Base-by-base conservation (phyloP, 2,888 invertebrate genomes). In the Apoda limacodes region DNA sequence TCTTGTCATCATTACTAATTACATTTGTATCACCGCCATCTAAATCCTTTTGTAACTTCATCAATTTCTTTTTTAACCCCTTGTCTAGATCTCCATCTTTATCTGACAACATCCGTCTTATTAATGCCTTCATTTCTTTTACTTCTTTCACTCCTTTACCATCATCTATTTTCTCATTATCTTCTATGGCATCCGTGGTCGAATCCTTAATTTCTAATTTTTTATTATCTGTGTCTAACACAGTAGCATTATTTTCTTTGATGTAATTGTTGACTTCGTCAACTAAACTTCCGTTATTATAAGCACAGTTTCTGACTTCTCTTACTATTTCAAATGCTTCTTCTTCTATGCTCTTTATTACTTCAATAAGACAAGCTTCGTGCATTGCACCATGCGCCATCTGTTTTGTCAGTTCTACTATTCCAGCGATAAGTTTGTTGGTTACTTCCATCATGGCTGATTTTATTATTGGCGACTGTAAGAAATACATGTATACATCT, bases 301-400 rank as follows among this genome's bases (percentile, higher is more conserved):
- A 48, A 0, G 55, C 60, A 33, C 78, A 78, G 4, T 38, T 38
- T 43, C 42, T 60, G 0, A 75, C 50, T 4, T 55, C 49, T 21
- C 51, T 46, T 0, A 75, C 39, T 0, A 78, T 28, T 20, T 40
- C 27, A 4, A 65, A 51, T 0, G 74, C 75, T 45, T 76, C 71
- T 3, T 76, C 71, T 58, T 78, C 72, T 1, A 70, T 60, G 2
- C 61, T 56, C 39, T 55, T 68, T 11, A 76, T 58, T 0, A 78
- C 78, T 59, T 80, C 78, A 5, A 80, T 75, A 2, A 80, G 70
- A 24, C 78, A 80, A 0, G 78, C 78, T 48, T 80, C 78, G n/a
- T 78, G 78, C 78, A 78, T 78, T 0, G 78, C 78, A 2, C 78
- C 76, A 14, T 78, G 78, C 0, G 78, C 76, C 69, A 80, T 70